phyloP scores from a whole-genome alignment of 2,113 vertebrate species.

The Porphyrio hochstetteri region DNA sequence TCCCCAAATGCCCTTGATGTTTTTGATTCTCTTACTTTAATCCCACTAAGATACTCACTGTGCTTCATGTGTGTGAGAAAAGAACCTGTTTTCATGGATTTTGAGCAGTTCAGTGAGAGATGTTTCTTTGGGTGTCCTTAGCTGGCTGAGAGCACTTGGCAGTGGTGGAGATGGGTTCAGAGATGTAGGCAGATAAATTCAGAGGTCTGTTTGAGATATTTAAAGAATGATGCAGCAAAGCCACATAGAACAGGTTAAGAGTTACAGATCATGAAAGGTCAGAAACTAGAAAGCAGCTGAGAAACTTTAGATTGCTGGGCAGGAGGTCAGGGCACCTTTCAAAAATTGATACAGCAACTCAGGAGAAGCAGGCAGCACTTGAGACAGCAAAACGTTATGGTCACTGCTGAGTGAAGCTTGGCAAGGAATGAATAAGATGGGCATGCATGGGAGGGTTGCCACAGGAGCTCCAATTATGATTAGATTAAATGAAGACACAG shows the following conservation, averaged over 20 bases:
- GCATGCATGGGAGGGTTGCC: neutral
- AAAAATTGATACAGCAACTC: neutral
- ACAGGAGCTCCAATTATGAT: neutral
- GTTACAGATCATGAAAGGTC: neutral
- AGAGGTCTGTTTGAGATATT: neutral
- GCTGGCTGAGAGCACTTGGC: neutral
- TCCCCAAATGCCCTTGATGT: neutral
- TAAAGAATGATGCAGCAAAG: fast-evolving
- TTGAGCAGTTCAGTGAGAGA: neutral
- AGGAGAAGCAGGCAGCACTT: neutral
- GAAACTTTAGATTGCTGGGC: neutral
- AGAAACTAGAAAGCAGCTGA: neutral
- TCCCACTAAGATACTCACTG: neutral
- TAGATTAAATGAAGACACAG: neutral
- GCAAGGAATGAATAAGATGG: conserved; percentile 14
- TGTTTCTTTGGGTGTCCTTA: neutral
- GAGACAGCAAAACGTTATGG: neutral
- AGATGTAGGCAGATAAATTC: fast-evolving
- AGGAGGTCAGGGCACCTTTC: neutral
- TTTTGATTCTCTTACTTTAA: neutral
- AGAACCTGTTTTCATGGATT: neutral
- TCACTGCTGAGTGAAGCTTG: conserved; percentile 17
- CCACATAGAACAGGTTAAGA: neutral
- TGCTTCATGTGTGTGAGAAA: neutral
- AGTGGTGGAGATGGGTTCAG: neutral